A percentile compares a stretch with the other conserved stretches of the same genome.
phyloP scores from a whole-genome alignment of 2,113 vertebrate genomes.

The Anarrhichthys ocellatus region DNA sequence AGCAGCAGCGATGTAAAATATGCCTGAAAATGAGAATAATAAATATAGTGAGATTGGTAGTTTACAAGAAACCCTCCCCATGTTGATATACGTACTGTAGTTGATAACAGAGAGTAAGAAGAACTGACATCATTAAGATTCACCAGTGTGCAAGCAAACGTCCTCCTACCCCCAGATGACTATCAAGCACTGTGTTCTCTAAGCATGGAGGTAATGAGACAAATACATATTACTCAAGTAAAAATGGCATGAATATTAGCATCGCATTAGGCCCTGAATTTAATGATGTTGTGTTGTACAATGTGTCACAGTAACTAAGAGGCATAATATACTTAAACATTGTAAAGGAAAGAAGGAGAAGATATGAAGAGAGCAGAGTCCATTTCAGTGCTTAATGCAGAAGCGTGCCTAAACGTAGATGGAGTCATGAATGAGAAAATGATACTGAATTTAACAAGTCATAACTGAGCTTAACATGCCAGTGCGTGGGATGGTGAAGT shows the following conservation, averaged over 20 bases:
- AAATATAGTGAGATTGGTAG: conserved; percentile 31
- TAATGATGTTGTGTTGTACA: conserved; percentile 77
- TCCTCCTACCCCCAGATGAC: conserved; percentile 70
- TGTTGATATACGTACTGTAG: conserved; percentile 58
- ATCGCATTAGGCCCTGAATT: conserved; percentile 64
- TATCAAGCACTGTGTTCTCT: conserved; percentile 73
- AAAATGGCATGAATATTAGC: conserved; percentile 77
- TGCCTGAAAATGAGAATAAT: conserved; percentile 19
- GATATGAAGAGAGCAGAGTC: conserved; percentile 22
- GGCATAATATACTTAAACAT: conserved; percentile 52
- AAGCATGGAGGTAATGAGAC: conserved; percentile 78
- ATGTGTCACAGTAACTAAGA: conserved; percentile 66
- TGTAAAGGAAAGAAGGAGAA: conserved; percentile 19
- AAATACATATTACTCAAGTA: conserved; percentile 78
- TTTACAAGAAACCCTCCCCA: conserved; percentile 41
- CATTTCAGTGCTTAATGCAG: conserved; percentile 17
- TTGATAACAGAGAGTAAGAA: conserved; percentile 64
- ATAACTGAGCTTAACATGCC: conserved; percentile 27
- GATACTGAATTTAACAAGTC: conserved; percentile 16
- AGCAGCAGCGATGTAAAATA: not conserved
- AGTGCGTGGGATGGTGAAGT: conserved; percentile 30
- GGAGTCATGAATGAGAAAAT: conserved; percentile 43
- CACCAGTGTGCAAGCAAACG: conserved; percentile 67
- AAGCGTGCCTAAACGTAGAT: conserved; percentile 29
- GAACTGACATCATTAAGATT: conserved; percentile 81